Base-by-base conservation (phyloP, 2,888 invertebrate genomes). In the Ditula angustiorana region DNA sequence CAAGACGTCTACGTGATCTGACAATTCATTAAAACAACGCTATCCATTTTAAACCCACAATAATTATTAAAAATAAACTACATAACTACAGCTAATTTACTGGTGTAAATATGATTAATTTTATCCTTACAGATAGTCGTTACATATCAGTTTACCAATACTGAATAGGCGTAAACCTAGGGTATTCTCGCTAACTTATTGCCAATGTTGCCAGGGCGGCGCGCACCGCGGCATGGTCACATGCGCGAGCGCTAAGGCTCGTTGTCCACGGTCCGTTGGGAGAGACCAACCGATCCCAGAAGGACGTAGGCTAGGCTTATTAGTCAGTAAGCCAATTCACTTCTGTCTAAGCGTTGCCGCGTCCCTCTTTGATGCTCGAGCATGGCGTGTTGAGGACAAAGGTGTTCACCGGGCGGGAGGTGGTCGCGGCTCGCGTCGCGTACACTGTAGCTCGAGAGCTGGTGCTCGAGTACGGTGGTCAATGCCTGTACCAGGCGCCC, bases 401-500 rank as follows among this genome's bases (percentile, higher is more conserved):
- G 23, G 44, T 21, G 11, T 16, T 46, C 23, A 11, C 33, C 8
- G 19, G 11, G 24, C 26, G n/a, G 47, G 24, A 23, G 52, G 23
- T 33, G 30, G 33, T 53, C 52, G 23, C 35, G 13, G 30, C 21
- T 53, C 52, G 23, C 35, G 13, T 24, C 21, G 23, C 21, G 21
- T 13, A 19, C 28, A 33, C 23, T 80, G 83, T 86, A 86, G 83
- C 84, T 72, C 77, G 79, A 83, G 84, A 83, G 73, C 73, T 72
- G 52, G 75, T 59, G 50, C 67, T 67, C 26, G 63, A 56, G 23
- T 65, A 57, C 61, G 70, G 69, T 60, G 71, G 88, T 92, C 92
- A 93, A 90, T 93, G 93, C 69, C 93, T 80, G 80, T 93, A 93
- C 93, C 93, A 92, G 64, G 94, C 91, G 68, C 94, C 94, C 77